phyloP scores from a whole-genome alignment of 2,888 invertebrate species.

The Andrena chrysosceles region DNA sequence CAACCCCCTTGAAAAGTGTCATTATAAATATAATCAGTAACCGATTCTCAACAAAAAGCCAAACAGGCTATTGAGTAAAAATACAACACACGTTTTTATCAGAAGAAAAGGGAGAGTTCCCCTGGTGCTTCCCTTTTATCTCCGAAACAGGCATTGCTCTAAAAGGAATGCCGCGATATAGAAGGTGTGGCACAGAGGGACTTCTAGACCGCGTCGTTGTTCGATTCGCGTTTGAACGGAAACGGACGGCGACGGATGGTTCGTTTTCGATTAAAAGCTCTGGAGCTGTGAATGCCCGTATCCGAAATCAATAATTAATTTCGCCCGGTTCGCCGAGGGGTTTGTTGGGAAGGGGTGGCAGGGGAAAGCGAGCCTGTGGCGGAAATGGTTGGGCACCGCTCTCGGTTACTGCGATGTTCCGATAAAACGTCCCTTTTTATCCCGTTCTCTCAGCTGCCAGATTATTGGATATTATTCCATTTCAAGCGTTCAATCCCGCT shows the following conservation, averaged over 20 bases:
- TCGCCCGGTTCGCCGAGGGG: slow-evolving; percentile 68
- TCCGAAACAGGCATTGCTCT: background rate
- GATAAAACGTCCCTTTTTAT: slow-evolving; percentile 84
- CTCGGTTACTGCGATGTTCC: slow-evolving; percentile 80
- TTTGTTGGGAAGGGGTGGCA: slow-evolving; percentile 48
- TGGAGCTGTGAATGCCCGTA: slow-evolving; percentile 78
- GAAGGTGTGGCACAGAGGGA: slow-evolving; percentile 23
- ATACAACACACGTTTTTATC: background rate
- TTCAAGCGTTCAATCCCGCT: slow-evolving; percentile 85
- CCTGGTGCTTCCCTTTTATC: slow-evolving; percentile 18
- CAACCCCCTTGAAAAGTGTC: background rate
- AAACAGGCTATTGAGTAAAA: background rate
- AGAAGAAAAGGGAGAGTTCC: background rate
- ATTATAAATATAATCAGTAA: background rate
- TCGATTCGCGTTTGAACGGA: slow-evolving; percentile 63
- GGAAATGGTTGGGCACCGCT: slow-evolving; percentile 75
- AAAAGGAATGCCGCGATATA: slow-evolving; percentile 11
- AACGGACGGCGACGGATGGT: slow-evolving; percentile 69
- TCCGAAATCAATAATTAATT: slow-evolving; percentile 85
- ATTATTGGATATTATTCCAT: slow-evolving; percentile 85
- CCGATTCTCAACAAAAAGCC: background rate
- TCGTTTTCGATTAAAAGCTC: slow-evolving; percentile 81
- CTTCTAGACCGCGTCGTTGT: slow-evolving; percentile 54
- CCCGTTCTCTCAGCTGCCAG: slow-evolving; percentile 78
- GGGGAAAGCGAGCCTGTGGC: slow-evolving; percentile 66